Base-by-base conservation (phyloP, 2,888 invertebrate genomes). In the Aradus depressus region DNA sequence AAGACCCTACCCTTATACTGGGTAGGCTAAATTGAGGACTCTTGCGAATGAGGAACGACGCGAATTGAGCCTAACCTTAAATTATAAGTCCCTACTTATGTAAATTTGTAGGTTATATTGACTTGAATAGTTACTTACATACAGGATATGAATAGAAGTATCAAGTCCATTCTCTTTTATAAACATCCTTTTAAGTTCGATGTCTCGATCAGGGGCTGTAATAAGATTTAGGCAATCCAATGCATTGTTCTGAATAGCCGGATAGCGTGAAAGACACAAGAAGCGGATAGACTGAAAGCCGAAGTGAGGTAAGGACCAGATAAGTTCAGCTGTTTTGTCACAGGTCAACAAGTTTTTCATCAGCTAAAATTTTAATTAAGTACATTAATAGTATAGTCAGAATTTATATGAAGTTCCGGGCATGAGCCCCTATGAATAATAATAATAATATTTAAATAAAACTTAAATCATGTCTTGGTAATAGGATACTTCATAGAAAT, bases 221-320 rank as follows among this genome's bases (percentile, higher is more conserved):
- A 47, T 23, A 18, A 18, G n/a, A 16, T 25, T 23, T 0, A 47
- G 18, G 14, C 37, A 18, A 18, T 47, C 47, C 6, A 47, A 22
- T n/a, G 47, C 47, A 19, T 18, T 28, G n/a, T 47, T 47, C 23
- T 47, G 47, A 6, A 47, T 47, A n/a, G 21, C 47, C 5, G 47
- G 47, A n/a, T 47, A 47, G 5, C 37, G 47, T 26, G 37, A 47
- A 23, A 12, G 19, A 22, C 12, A 12, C 26, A 38, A 38, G 8
- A 25, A 25, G 12, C 22, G 23, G 4, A 47, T 3, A 3, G 35
- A 19, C 26, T 16, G 4, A 26, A 47, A 47, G 22, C 19, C 25
- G 14, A 47, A 47, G 14, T 23, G 23, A 4, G 3, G 3, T 22
- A 38, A 10, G 4, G 18, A 19, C 18, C 8, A 12, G 12, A 38